Percentiles rank a stretch among this genome's conserved stretches.
Evolutionary conservation across 1,140 invertebrate species (phyloP).

Genomic region (Diploscapter pachys): DNA sequence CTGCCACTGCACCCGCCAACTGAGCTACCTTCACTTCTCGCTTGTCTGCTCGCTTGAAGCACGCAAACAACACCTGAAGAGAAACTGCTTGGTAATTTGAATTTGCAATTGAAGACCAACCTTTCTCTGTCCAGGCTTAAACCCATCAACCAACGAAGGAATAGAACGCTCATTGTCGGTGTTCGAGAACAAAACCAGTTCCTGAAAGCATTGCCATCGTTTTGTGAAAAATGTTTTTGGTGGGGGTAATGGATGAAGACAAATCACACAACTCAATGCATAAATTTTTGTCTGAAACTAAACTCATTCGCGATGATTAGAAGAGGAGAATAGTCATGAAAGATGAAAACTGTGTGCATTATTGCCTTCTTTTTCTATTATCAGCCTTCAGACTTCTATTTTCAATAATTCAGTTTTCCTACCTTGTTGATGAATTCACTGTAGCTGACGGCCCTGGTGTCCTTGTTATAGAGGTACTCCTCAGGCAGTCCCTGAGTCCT

Average conservation of each 20-base stretch:
- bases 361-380: no score
- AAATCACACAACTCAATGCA: no score
- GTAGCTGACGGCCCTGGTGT: slow-evolving; percentile 80
- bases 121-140: slow-evolving; percentile 97
- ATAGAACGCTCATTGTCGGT: slow-evolving; percentile 94
- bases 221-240: no score
- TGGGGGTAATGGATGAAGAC: no score
- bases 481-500: slow-evolving; percentile 34
- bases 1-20: slow-evolving; percentile 91
- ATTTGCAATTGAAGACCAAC: not conserved
- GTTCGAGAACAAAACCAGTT: slow-evolving; percentile 93
- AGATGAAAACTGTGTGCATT: no score
- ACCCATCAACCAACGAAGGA: slow-evolving; percentile 82
- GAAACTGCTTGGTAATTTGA: not conserved
- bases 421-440: slow-evolving; percentile 89
- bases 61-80: slow-evolving; percentile 77
- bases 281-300: no score
- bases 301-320: no score
- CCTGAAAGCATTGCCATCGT: slow-evolving; percentile 56
- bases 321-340: no score
- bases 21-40: slow-evolving; percentile 96
- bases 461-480: slow-evolving; percentile 78
- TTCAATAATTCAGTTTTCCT: no score
- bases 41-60: slow-evolving; percentile 92
- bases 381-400: no score